Base-by-base conservation (phyloP, 2,797 vertebrate genomes). In the Hippoglossus hippoglossus region DNA sequence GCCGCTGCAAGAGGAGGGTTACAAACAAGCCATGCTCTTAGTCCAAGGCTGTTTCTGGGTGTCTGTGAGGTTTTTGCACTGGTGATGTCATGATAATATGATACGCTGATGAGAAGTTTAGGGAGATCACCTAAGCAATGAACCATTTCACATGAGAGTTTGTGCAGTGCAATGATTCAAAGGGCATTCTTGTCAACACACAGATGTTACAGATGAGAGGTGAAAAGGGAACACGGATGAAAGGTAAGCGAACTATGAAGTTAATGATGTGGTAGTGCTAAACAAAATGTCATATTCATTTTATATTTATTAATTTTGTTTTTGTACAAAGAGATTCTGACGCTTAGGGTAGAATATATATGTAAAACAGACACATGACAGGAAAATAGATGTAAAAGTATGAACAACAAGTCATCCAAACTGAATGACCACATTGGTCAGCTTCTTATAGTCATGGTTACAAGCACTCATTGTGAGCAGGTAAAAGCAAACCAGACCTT, bases 1-100 rank as follows among this genome's bases (percentile, higher is more conserved):
- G 51, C 26, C 61, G 26, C 46, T 53, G 44, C 50, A 71, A 70
- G 34, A 63, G 39, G 73, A 69, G 41, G 18, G 44, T 56, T 47
- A 19, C 18, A 19, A 72, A 66, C 11, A 18, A 66, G 54, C 21
- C 24, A 63, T 58, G 55, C 47, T 21, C 16, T 59, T 3, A 11
- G 58, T 39, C 22, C 19, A 58, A 26, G 15, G 53, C 7, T 39
- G 15, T n/a, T 56, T 46, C 28, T 49, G 64, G n/a, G 11, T 21
- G 13, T 67, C 71, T 70, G 15, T 15, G 39, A 6, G 18, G 28
- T 31, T 71, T 49, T 49, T 49, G n/a, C 47, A n/a, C 2, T 1
- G 47, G n/a, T 21, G 47, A 49, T 8, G 18, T n/a, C 47, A n/a
- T 21, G 19, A n/a, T 1, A 49, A n/a, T 1, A 49, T 49, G 9